Conservation (phyloP, 2,113 vertebrate species). For the Furnarius figulus region DNA sequence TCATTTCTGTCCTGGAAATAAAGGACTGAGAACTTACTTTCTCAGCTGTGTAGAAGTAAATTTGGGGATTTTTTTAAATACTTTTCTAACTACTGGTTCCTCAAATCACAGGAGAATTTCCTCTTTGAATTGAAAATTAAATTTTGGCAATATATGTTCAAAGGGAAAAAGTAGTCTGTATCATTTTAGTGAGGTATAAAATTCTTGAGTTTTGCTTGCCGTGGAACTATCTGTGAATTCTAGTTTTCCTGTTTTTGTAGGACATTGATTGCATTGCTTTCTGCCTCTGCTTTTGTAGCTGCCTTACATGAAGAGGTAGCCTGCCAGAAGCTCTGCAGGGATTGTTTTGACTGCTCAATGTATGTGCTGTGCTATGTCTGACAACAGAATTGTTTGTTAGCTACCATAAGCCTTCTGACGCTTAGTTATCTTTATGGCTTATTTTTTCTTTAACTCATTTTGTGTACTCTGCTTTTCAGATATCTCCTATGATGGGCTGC, state of each 20-base stretch:
- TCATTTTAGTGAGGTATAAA: background rate
- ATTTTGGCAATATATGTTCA: background rate
- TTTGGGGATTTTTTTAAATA: background rate
- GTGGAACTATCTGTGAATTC: background rate
- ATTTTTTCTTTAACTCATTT: background rate
- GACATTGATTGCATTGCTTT: background rate
- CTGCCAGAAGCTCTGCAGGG: background rate
- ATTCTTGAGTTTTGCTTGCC: background rate
- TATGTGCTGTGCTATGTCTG: background rate
- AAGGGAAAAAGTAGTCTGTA: rapidly evolving
- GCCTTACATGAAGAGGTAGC: background rate
- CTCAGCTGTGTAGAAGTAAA: background rate
- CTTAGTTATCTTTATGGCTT: background rate
- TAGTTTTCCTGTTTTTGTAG: background rate
- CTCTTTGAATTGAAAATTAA: background rate
- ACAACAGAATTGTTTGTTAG: background rate
- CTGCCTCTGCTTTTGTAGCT: background rate
- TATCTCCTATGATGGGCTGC: background rate
- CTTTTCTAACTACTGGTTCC: background rate
- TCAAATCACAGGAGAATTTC: background rate
- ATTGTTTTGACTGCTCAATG: background rate
- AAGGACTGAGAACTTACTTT: background rate
- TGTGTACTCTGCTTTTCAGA: background rate
- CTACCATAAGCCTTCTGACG: background rate
- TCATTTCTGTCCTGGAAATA: background rate